Conservation (phyloP, 2,888 invertebrate genomes). For the Drosophila melanocephala region DNA sequence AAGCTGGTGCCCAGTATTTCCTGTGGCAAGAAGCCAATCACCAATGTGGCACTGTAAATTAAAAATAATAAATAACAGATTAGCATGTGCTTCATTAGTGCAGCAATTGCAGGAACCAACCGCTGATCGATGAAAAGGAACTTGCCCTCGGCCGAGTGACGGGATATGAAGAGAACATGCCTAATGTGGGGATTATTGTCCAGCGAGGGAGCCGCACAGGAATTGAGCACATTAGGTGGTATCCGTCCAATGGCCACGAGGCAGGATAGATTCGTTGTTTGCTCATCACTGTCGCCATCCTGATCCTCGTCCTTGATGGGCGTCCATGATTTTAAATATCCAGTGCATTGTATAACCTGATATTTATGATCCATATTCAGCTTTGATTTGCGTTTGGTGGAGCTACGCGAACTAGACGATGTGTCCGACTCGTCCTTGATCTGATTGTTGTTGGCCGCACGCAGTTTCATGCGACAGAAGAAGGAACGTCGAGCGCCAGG, state of each 20-base stretch:
- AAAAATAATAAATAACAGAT: not conserved
- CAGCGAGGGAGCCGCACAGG: conserved; percentile 86
- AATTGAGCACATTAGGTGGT: conserved; percentile 87
- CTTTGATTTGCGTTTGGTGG: conserved; percentile 89
- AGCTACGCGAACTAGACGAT: conserved; percentile 86
- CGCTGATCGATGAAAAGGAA: conserved; percentile 97
- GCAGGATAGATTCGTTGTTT: conserved; percentile 91
- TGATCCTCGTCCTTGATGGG: conserved; percentile 91
- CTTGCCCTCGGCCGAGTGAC: conserved; percentile 96
- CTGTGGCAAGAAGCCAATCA: conserved; percentile 96
- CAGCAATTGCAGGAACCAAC: conserved; percentile 85
- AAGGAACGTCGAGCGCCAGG: conserved; percentile 96
- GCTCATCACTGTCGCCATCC: conserved; percentile 87
- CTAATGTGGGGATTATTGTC: conserved; percentile 86
- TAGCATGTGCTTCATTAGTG: not conserved
- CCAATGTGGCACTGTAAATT: conserved; percentile 91
- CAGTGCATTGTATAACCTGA: conserved; percentile 96
- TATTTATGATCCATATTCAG: conserved; percentile 91
- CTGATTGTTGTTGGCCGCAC: conserved; percentile 87
- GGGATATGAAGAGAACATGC: conserved; percentile 91
- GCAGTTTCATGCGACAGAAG: conserved; percentile 96
- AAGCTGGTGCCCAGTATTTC: conserved; percentile 96
- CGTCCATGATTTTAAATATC: conserved; percentile 96
- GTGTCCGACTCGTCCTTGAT: conserved; percentile 89
- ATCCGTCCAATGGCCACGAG: conserved; percentile 94